These are phyloP conservation scores for Chironomus striatipennis DNA, from an alignment of 1,140 invertebrate species.

Conservation along the genomic window DNA sequence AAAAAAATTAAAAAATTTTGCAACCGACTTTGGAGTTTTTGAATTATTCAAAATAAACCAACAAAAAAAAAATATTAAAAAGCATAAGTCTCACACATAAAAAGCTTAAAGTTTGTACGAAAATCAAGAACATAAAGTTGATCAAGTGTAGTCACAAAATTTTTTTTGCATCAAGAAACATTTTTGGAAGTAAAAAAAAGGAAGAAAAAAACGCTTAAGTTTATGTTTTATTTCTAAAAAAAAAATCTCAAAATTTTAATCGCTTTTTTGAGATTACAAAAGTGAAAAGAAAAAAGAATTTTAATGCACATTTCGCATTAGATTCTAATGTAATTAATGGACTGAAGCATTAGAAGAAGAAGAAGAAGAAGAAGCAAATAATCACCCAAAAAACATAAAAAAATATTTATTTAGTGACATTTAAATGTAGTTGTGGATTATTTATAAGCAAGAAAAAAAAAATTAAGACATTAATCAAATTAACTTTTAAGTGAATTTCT, in stretches of 20 bases:
- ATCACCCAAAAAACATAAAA: not conserved
- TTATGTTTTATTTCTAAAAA: not conserved
- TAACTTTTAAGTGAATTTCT: conserved; percentile 3
- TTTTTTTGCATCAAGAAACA: too few relatives aligned
- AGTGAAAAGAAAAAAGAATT: not conserved
- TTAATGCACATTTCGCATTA: not conserved
- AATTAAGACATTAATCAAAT: not conserved
- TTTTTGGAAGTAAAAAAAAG: not conserved
- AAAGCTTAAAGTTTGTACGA: not conserved
- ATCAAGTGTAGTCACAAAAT: not conserved
- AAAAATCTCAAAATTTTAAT: not conserved
- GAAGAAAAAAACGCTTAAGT: not conserved
- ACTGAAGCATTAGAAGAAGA: not conserved
- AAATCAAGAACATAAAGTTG: not conserved
- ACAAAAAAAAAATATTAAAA: not conserved
- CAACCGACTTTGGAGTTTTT: conserved; percentile 23
- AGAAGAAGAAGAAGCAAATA: not conserved
- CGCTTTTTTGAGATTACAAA: not conserved
- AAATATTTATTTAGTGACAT: conserved; percentile 8
- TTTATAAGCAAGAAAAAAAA: not conserved
- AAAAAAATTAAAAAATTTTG: conserved; percentile 19
- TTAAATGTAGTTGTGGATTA: conserved; percentile 9
- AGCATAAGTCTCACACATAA: not conserved
- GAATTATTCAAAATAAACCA: conserved; percentile 16
- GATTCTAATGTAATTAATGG: not conserved